Base-by-base conservation (phyloP, 2,797 vertebrate genomes). In the Pempheris klunzingeri region DNA sequence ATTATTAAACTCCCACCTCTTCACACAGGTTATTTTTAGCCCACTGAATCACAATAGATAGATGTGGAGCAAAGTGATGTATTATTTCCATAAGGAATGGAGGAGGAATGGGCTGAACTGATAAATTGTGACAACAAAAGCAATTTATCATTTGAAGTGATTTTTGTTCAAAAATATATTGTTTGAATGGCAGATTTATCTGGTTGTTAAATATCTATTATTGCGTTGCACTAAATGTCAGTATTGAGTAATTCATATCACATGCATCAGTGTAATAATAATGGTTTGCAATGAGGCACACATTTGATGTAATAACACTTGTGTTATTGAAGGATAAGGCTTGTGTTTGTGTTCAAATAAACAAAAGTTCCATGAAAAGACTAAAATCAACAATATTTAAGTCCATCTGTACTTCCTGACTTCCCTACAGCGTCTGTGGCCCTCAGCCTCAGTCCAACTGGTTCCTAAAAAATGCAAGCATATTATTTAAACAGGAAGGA, bases 1-100 rank as follows among this genome's bases (percentile, higher is more conserved):
- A 92, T 90, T 90, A 89, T 92, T 92, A 83, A 88, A 82, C 55
- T 50, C 63, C 66, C 72, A 77, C 65, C 84, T 81, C 76, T 65
- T 61, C 46, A 62, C 52, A 17, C 24, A 17, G 65, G 71, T 68
- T 91, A 90, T 91, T 92, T 83, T 84, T 90, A 89, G 74, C 41
- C 38, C 17, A 7, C 43, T 55, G 54, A 66, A 57, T 82, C 74
- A 78, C 78, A 82, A 80, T 41, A 28, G 67, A 78, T 47, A 54
- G 77, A 81, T 77, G 80, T 84, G 66, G 70, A 84, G 17, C 60
- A 60, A 58, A 53, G 70, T 78, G 70, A 83, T 80, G 30, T 43
- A 66, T 72, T 72, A 53, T 62, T 49, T 71, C 69, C 20, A 24
- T 24, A 18, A 60, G 30, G 49, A 41, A 49, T 0, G 5, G n/a